Evolutionary conservation across 2,888 invertebrate genomes (phyloP).

Genomic region (Melipona bicolor): DNA sequence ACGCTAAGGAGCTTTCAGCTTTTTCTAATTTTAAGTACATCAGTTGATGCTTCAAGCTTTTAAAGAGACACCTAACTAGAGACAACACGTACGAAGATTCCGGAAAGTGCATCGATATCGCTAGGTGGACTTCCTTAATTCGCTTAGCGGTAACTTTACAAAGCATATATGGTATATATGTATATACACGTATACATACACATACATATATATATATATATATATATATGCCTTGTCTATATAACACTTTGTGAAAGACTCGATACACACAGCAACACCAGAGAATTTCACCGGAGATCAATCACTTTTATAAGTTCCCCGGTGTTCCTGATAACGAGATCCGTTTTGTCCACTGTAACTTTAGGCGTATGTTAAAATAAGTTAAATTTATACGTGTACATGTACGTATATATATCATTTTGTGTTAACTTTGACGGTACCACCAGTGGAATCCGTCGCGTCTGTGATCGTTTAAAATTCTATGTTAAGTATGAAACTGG

Average conservation of each 20-base stretch:
- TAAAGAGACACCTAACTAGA: constrained; percentile 77
- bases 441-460: constrained; percentile 71
- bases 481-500: constrained; percentile 62
- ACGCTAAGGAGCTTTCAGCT: constrained; percentile 59
- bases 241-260: constrained; percentile 21
- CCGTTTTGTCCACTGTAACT: constrained; percentile 55
- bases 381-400: constrained; percentile 64
- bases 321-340: constrained; percentile 9
- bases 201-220: background rate
- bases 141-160: constrained; percentile 30
- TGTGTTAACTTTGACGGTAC: constrained; percentile 70
- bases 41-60: constrained; percentile 58
- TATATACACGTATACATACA: background rate
- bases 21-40: constrained; percentile 61
- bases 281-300: constrained; percentile 39
- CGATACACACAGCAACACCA: constrained; percentile 13
- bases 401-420: constrained; percentile 64
- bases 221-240: background rate
- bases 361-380: constrained; percentile 81
- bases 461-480: constrained; percentile 62
- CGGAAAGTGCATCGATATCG: constrained; percentile 75
- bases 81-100: constrained; percentile 78
- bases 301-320: background rate
- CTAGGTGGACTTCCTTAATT: constrained; percentile 53
- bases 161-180: constrained; percentile 7